Evolutionary conservation across 2,888 invertebrate genomes (phyloP), one percentile per base, ranked within the genome.

Genomic region (Scrobipalpa atriplicella): DNA sequence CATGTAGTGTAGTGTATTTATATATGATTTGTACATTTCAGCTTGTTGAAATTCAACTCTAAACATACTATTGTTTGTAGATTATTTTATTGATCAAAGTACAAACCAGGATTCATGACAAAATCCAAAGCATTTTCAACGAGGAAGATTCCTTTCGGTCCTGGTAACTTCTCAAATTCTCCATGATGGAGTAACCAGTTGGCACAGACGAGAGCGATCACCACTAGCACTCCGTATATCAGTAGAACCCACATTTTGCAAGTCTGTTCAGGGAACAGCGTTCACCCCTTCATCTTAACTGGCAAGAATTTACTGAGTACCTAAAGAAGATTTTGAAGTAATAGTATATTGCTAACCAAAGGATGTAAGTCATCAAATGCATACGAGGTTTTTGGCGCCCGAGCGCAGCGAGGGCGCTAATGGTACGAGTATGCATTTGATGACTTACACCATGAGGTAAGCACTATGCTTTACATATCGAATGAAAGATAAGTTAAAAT

Each of bases 51-150:
- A 41, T 2, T 9, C 41, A n/a, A 18, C 11, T 16, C 51, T 52
- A 0, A 9, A 52, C 8, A 0, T 52, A 52, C 1, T 52, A 5
- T 52, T 8, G 1, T 0, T 3, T 52, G 7, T 51, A 8, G 18
- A 9, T 3, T 10, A n/a, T 2, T 16, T n/a, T 47, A n/a, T 47
- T 13, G 9, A 1, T 56, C 2, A 21, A 54, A 13, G 21, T 29
- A 62, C 62, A 36, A 39, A 80, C 79, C 78, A 43, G 78, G 75
- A 60, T 78, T 75, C 70, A 74, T 74, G 16, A 77, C 41, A 66
- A 80, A 72, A 64, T 79, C 76, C 54, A 80, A 73, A 58, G 78
- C 70, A 71, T 79, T 78, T 54, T 73, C 70, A 41, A 77, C 61
- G 6, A 80, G 69, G 61, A 73, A 72, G 18, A 75, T 51, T 10